These are phyloP conservation scores for Helostoma temminkii DNA, from an alignment of 2,797 vertebrate species.

Conservation along the genomic window DNA sequence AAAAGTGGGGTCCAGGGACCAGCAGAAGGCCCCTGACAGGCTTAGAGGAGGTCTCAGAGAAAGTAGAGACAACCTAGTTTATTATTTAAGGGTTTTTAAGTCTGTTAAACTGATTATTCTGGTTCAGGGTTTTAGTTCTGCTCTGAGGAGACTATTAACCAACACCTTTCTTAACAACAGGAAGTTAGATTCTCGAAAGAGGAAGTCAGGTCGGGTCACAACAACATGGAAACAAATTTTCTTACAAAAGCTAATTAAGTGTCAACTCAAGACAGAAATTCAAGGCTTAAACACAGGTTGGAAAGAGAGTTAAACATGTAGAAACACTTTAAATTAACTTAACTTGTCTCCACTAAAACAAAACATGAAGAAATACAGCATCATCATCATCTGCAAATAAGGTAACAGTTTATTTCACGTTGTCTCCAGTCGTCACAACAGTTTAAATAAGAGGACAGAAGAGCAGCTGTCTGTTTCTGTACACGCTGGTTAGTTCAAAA, in stretches of 20 bases:
- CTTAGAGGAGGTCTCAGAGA: neutral
- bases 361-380: too few relatives aligned
- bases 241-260: too few relatives aligned
- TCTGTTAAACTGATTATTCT: conserved; percentile 9
- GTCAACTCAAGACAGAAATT: too few relatives aligned
- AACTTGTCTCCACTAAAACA: neutral
- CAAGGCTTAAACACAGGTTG: too few relatives aligned
- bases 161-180: too few relatives aligned
- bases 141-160: too few relatives aligned
- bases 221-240: too few relatives aligned
- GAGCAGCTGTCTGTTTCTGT: conserved; percentile 21
- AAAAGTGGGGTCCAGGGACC: conserved; percentile 46
- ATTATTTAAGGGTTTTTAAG: neutral
- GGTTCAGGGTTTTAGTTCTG: too few relatives aligned
- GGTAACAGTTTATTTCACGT: conserved; percentile 49
- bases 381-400: conserved; percentile 11
- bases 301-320: too few relatives aligned
- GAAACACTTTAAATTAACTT: too few relatives aligned
- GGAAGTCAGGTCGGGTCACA: too few relatives aligned
- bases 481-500: conserved; percentile 28
- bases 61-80: neutral
- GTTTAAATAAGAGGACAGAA: conserved; percentile 24
- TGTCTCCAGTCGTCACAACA: conserved; percentile 35
- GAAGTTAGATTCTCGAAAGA: too few relatives aligned
- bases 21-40: neutral